These are phyloP conservation scores for Halesus radiatus DNA, from an alignment of 1,140 invertebrate species.

Conservation along the genomic window DNA sequence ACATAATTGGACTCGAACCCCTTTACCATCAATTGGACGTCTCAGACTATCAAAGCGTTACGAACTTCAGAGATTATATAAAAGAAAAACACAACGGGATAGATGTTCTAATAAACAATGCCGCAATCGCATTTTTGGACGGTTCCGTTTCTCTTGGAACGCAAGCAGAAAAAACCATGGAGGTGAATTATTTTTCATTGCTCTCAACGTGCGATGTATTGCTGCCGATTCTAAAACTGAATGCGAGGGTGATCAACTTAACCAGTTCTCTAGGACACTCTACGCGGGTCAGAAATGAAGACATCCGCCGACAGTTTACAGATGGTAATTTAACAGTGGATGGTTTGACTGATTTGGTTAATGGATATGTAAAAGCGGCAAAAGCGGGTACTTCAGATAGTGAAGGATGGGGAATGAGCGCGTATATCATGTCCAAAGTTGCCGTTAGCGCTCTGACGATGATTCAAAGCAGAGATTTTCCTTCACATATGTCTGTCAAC, in stretches of 20 bases:
- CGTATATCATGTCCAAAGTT: too few species aligned
- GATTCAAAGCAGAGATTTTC: too few species aligned
- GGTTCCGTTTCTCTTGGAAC: slow-evolving; percentile 75
- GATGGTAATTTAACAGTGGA: too few species aligned
- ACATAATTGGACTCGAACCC: slow-evolving; percentile 70
- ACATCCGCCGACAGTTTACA: too few species aligned
- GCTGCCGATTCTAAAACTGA: slow-evolving; percentile 77
- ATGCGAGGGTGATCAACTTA: slow-evolving; percentile 81
- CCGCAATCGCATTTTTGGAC: not conserved
- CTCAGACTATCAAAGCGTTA: slow-evolving; percentile 72
- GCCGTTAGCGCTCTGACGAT: too few species aligned
- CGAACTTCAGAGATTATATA: slow-evolving; percentile 72
- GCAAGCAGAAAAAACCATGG: slow-evolving; percentile 80
- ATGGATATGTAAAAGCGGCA: too few species aligned
- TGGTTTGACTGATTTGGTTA: too few species aligned
- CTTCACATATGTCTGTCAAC: too few species aligned
- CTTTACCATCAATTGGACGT: slow-evolving; percentile 81
- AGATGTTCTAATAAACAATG: slow-evolving; percentile 70
- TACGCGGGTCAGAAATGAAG: too few species aligned
- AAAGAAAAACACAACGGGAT: slow-evolving; percentile 73
- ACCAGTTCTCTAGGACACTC: slow-evolving; percentile 71
- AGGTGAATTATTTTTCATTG: slow-evolving; percentile 79
- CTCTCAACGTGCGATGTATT: slow-evolving; percentile 76
- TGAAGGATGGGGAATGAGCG: too few species aligned
- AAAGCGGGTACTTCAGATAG: too few species aligned